phyloP scores from a whole-genome alignment of 2,888 invertebrate genomes.

The Halictus quadricinctus region DNA sequence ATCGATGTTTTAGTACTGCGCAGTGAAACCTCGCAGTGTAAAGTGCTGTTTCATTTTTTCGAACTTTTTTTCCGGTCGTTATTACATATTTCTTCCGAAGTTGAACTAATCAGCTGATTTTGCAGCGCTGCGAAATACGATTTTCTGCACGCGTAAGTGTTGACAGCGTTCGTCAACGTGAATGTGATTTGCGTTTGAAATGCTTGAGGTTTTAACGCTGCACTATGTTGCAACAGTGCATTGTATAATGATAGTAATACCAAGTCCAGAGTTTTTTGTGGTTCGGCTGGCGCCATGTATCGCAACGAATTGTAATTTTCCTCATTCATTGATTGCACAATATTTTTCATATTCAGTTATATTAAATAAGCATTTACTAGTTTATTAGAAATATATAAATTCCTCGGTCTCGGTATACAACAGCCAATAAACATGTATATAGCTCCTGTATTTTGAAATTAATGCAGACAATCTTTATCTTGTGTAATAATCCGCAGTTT shows the following conservation, averaged over 20 bases:
- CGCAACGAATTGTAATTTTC: background rate
- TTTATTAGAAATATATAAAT: too few species aligned
- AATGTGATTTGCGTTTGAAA: conserved; percentile 7
- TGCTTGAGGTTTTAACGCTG: background rate
- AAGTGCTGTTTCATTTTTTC: conserved; percentile 4
- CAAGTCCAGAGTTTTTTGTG: background rate
- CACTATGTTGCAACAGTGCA: background rate
- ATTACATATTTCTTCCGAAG: background rate
- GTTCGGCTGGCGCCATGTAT: background rate
- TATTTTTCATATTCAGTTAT: background rate
- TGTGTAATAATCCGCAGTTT: too few species aligned
- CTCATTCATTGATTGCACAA: background rate
- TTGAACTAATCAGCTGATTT: conserved; percentile 28
- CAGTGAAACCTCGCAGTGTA: background rate
- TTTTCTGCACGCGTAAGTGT: background rate
- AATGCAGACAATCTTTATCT: too few species aligned
- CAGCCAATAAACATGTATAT: too few species aligned
- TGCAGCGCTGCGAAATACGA: background rate
- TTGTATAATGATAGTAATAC: background rate
- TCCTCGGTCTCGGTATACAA: too few species aligned
- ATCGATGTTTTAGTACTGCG: conserved; percentile 7
- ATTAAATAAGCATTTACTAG: background rate
- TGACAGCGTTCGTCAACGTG: background rate
- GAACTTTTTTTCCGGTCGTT: background rate
- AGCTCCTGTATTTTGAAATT: too few species aligned